Evolutionary conservation across 2,797 vertebrate species (phyloP).

Genomic region (Miopithecus talapoin): DNA sequence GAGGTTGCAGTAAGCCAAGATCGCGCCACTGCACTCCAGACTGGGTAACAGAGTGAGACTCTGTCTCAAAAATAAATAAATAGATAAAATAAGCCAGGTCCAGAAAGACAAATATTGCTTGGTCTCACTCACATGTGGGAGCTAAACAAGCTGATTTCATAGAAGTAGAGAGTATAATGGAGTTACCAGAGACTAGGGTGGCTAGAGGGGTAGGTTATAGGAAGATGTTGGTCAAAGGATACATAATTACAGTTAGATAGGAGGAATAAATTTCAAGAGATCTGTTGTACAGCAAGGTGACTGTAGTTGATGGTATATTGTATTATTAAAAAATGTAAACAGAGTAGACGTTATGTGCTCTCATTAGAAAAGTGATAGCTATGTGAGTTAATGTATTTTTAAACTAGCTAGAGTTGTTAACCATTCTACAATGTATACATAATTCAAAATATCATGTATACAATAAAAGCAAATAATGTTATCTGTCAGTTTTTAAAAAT

Average conservation of each 20-base stretch:
- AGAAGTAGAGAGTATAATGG: not conserved
- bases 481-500: not conserved
- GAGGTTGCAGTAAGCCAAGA: not conserved
- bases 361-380: not conserved
- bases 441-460: not conserved
- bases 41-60: not conserved
- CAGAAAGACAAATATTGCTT: not conserved
- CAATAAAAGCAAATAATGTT: not conserved
- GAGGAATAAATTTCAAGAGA: not conserved
- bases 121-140: not conserved
- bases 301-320: not conserved
- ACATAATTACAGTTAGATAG: not conserved
- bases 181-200: not conserved
- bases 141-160: not conserved
- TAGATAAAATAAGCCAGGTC: not conserved
- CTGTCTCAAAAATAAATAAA: not conserved
- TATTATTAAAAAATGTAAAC: not conserved
- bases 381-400: not conserved
- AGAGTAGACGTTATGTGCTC: not conserved
- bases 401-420: not conserved
- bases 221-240: not conserved
- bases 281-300: not conserved
- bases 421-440: not conserved
- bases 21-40: not conserved
- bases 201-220: not conserved